Base-by-base conservation (phyloP, 2,888 invertebrate species). In the Agapostemon virescens region DNA sequence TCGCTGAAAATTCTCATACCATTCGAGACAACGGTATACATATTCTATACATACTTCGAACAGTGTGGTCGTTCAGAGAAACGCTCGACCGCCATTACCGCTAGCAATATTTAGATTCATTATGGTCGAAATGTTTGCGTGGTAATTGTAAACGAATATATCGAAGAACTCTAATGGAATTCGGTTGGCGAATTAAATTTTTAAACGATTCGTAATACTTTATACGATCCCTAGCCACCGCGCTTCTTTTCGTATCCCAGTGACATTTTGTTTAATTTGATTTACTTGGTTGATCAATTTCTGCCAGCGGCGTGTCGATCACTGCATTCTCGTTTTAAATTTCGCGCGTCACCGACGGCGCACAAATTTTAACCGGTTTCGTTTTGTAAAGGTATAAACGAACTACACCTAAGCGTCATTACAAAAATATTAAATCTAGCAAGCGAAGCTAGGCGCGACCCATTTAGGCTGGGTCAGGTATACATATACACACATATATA, bases 371-470 rank as follows among this genome's bases (percentile, higher is more conserved):
- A 42, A 69, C 66, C 30, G 40, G 69, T 83, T 83, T 55, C 79
- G 74, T 55, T 82, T 75, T 83, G 81, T 77, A 36, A 71, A 90
- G 89, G 88, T 92, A 91, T 85, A 89, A 91, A 91, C 87, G 89
- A 90, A 82, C 90, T 91, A 90, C 85, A 81, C 83, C 89, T 90
- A 90, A 88, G 92, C 92, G 88, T 91, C 88, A 90, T 92, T 92
- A 92, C 92, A 92, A 92, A 92, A 92, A 92, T 92, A 92, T 92
- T 92, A 92, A 92, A 92, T 91, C 92, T 92, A 92, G 89, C 89
- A 92, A 92, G 92, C 92, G 85, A 91, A 91, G 91, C 91, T 91
- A 90, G 88, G 87, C 85, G 80, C 81, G 87, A 86, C 77, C 76
- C 77, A 66, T 74, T 77, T 45, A 74, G 69, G 55, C 66, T 77